Evolutionary conservation across 2,113 vertebrate species (phyloP).

Genomic region (Trematomus loennbergii): DNA sequence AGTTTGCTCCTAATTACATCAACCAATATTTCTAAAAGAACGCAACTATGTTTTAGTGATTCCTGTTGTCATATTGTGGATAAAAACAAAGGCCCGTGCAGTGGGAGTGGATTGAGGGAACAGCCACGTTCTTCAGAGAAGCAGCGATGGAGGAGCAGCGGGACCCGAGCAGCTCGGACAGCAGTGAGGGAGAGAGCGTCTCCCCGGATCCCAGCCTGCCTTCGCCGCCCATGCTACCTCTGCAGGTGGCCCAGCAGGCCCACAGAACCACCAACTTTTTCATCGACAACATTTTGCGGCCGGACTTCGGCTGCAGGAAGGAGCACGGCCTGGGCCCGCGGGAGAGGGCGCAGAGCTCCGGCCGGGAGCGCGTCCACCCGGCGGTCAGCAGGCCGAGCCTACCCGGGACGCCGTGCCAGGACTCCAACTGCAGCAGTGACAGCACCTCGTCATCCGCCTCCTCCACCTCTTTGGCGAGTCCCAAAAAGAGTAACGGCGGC

Average conservation of each 20-base stretch:
- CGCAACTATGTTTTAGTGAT: constrained; percentile 48
- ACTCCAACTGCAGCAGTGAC: constrained; percentile 86
- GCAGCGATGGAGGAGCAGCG: constrained; percentile 83
- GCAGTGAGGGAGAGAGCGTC: constrained; percentile 85
- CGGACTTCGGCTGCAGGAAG: constrained; percentile 91
- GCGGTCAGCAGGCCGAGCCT: constrained; percentile 74
- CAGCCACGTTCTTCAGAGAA: constrained; percentile 62
- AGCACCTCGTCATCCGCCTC: constrained; percentile 81
- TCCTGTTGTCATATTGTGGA: constrained; percentile 41
- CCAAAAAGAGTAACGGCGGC: constrained; percentile 48
- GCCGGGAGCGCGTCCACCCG: constrained; percentile 84
- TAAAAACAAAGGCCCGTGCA: constrained; percentile 40
- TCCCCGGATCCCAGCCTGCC: constrained; percentile 82
- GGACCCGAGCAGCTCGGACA: constrained; percentile 73
- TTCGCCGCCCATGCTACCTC: constrained; percentile 78
- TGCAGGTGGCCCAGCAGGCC: constrained; percentile 83
- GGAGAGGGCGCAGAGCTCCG: constrained; percentile 81
- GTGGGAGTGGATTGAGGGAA: constrained; percentile 70
- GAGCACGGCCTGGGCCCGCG: constrained; percentile 80
- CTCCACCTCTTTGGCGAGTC: constrained; percentile 59
- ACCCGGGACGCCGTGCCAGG: constrained; percentile 82
- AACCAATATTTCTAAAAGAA: constrained; percentile 17
- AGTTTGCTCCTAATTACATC: constrained; percentile 38
- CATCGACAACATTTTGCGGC: constrained; percentile 92
- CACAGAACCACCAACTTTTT: constrained; percentile 93